Base-by-base conservation (phyloP, 1,140 invertebrate genomes). In the Pygmarrhopalites habei region DNA sequence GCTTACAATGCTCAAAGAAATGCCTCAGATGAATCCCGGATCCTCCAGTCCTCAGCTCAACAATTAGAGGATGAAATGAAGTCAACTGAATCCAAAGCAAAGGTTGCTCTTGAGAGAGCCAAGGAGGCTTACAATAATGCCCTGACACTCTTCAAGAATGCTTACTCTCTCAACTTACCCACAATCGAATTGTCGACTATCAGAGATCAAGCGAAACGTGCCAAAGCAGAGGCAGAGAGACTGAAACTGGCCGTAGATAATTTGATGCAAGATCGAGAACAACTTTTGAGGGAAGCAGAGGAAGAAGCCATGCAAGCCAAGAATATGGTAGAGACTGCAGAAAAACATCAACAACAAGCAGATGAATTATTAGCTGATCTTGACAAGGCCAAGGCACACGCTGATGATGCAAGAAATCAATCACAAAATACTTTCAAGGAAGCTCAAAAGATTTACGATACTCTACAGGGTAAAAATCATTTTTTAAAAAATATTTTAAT, bases 401-500 rank as follows among this genome's bases (percentile, higher is more conserved):
- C 92, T 0, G 83, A 85, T 59, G 82, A 88, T 59, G 92, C 93
- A 25, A 86, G 95, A 0, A 80, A 85, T 64, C 80, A 85, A 49
- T 91, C 89, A 15, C 89, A 93, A 70, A 84, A 86, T 67, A 94
- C 89, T 0, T 78, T 95, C 0, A 82, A 85, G 70, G 88, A 95
- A 73, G 93, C 93, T 1, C 85, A 89, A 69, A 83, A 88, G 52
- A 96, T 92, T 4, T 83, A 90, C 55, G 80, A 87, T 61, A 92
- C 87, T 47, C 76, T 95, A 1, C 82, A 86, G 78, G 85, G 90
- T 92, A 78, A 76, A 65, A 73, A 25, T 46, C 25, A 14, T 30
- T 55, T 29, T n/a, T n/a, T n/a, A n/a, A n/a, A n/a, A n/a, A n/a
- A n/a, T n/a, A n/a, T n/a, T 26, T 7, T 56, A 7, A 56, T 39